phyloP scores from a whole-genome alignment of 2,888 invertebrate species.

The Lymantria dispar region DNA sequence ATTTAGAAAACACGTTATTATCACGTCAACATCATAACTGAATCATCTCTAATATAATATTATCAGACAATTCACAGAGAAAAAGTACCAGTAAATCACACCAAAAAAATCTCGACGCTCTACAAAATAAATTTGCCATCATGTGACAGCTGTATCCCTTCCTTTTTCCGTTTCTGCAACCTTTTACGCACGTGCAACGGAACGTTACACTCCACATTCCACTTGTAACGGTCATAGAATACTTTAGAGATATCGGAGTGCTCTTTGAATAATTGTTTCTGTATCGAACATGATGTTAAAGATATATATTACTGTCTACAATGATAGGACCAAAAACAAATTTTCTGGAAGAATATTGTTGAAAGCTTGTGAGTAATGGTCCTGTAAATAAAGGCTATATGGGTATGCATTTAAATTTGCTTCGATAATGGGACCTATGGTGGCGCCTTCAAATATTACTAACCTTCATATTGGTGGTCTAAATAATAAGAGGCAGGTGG shows the following conservation, averaged over 20 bases:
- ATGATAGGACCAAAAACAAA: no score
- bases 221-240: conserved; percentile 14
- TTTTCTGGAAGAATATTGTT: no score
- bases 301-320: conserved; percentile 18
- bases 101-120: neutral
- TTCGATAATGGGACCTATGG: no score
- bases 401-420: no score
- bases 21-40: no score
- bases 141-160: conserved; percentile 6
- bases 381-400: no score
- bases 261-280: conserved; percentile 28
- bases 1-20: no score
- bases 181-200: conserved; percentile 29
- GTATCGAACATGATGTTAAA: conserved; percentile 26
- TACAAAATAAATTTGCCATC: conserved; percentile 9
- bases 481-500: no score
- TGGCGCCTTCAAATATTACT: no score
- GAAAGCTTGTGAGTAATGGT: no score
- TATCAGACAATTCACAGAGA: neutral
- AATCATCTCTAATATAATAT: neutral
- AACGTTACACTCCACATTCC: conserved; percentile 11
- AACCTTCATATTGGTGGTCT: no score
- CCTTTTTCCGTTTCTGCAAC: conserved; percentile 3
- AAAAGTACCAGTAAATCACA: conserved; percentile 3
- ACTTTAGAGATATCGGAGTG: conserved; percentile 15